Conservation (phyloP, 2,797 vertebrate genomes). For the Notamacropus eugenii region DNA sequence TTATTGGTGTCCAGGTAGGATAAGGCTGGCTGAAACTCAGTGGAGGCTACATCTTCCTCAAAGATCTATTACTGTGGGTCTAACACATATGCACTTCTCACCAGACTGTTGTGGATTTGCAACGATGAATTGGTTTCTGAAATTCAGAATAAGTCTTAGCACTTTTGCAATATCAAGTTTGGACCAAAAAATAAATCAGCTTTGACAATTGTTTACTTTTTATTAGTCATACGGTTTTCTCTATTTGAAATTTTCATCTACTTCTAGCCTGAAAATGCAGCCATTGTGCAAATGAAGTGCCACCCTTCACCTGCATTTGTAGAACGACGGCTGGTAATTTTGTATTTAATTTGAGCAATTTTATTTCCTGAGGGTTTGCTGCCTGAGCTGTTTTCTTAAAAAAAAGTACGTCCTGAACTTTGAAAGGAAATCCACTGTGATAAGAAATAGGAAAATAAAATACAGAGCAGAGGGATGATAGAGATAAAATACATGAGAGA, state of each 20-base stretch:
- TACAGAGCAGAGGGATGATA: constrained; percentile 45
- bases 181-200: constrained; percentile 29
- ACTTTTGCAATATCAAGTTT: constrained; percentile 42
- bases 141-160: constrained; percentile 30
- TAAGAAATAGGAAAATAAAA: constrained; percentile 67
- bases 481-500: constrained; percentile 60
- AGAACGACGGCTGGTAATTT: constrained; percentile 28
- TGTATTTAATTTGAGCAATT: constrained; percentile 59
- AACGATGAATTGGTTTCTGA: constrained; percentile 18
- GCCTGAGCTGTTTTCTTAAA: constrained; percentile 50
- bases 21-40: constrained; percentile 10
- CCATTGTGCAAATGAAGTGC: constrained; percentile 24
- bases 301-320: constrained; percentile 43
- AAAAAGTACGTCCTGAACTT: constrained; percentile 51
- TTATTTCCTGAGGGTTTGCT: constrained; percentile 59
- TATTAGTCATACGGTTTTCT: constrained; percentile 25
- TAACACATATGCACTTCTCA: constrained; percentile 20
- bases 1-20: neutral
- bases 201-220: constrained; percentile 25
- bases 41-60: neutral
- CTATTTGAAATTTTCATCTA: constrained; percentile 21
- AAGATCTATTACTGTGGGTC: constrained; percentile 14
- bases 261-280: neutral
- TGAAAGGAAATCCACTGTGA: constrained; percentile 52
- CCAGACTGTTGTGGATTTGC: neutral